Evolutionary conservation across 2,888 invertebrate genomes (phyloP).

Genomic region (Oscheius onirici): DNA sequence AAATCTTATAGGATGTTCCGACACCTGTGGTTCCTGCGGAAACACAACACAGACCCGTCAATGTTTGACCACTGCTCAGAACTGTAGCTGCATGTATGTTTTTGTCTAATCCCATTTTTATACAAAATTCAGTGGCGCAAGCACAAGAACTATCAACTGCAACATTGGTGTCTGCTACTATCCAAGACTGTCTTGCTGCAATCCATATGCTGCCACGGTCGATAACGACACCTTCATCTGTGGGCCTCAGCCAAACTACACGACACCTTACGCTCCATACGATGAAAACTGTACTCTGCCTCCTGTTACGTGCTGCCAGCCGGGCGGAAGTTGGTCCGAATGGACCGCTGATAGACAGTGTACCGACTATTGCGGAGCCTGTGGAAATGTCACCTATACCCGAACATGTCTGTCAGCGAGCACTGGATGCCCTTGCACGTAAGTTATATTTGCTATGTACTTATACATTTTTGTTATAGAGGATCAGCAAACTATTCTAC

Average conservation of each 20-base stretch:
- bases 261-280: background rate
- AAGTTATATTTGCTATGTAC: background rate
- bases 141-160: slow-evolving; percentile 40
- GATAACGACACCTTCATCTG: slow-evolving; percentile 35
- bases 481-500: slow-evolving; percentile 36
- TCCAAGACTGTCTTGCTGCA: slow-evolving; percentile 44
- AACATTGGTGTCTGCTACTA: slow-evolving; percentile 46
- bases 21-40: slow-evolving; percentile 28
- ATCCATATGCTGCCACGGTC: slow-evolving; percentile 36
- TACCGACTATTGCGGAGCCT: too few relatives aligned
- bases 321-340: slow-evolving; percentile 39
- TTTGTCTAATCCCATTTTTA: background rate
- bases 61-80: slow-evolving; percentile 6
- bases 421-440: slow-evolving; percentile 48
- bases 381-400: slow-evolving; percentile 40
- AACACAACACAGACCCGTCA: slow-evolving; percentile 21
- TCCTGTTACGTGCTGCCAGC: slow-evolving; percentile 16
- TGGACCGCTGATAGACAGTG: slow-evolving; percentile 44
- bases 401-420: slow-evolving; percentile 42
- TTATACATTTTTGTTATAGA: slow-evolving; percentile 25
- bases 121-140: slow-evolving; percentile 33
- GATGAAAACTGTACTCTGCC: background rate
- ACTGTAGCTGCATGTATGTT: slow-evolving; percentile 32
- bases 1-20: too few relatives aligned
- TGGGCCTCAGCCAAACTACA: slow-evolving; percentile 38